A percentile compares a stretch with the other conserved stretches of the same genome.
Conservation (phyloP, 1,140 invertebrate species). For the Camponotus floridanus region DNA sequence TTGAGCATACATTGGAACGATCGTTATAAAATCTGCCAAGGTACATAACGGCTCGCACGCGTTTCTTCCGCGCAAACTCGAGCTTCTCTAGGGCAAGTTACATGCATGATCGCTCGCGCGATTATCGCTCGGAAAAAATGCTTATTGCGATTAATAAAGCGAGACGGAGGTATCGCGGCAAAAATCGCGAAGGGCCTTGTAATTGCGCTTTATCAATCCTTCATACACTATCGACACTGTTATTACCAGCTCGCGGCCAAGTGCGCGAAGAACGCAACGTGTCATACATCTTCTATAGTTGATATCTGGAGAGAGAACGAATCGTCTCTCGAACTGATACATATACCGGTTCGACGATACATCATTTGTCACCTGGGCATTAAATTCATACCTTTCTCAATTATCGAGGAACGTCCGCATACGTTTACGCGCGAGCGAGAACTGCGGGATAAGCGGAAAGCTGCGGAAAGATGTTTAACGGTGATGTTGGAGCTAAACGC, state of each 20-base stretch:
- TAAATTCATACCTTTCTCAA: conserved; percentile 63
- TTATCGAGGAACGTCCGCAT: conserved; percentile 56
- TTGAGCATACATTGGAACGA: neutral
- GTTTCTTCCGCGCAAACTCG: neutral
- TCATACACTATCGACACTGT: conserved; percentile 18
- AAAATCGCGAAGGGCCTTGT: conserved; percentile 5
- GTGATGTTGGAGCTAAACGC: conserved; percentile 34
- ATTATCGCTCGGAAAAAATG: conserved; percentile 4
- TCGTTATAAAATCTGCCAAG: conserved; percentile 19
- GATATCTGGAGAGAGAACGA: conserved; percentile 77
- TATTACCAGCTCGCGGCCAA: conserved; percentile 30
- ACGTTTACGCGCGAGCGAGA: neutral
- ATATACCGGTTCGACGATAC: conserved; percentile 68
- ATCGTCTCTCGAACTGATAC: conserved; percentile 62
- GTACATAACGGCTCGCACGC: neutral
- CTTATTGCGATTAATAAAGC: conserved; percentile 35
- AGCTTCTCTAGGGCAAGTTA: neutral
- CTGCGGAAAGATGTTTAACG: conserved; percentile 33
- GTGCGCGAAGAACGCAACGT: neutral
- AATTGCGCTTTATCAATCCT: conserved; percentile 53
- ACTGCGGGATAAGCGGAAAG: conserved; percentile 3
- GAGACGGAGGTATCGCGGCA: conserved; percentile 11
- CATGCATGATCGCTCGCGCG: neutral
- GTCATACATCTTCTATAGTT: conserved; percentile 20
- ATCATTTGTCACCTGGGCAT: conserved; percentile 70